phyloP scores from a whole-genome alignment of 2,888 invertebrate genomes.

The Drosophila kambysellisi region DNA sequence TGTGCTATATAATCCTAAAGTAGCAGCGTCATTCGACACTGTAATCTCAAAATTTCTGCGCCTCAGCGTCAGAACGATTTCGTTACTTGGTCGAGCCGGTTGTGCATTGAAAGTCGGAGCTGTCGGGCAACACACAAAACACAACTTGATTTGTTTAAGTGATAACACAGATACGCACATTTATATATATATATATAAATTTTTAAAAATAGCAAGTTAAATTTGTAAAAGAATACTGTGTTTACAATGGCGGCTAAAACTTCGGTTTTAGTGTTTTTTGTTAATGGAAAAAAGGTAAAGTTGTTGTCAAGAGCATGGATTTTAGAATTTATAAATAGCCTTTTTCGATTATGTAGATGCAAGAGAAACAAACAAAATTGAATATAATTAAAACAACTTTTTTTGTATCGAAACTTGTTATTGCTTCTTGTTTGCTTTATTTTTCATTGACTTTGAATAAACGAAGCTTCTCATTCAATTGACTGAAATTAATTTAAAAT shows the following conservation, averaged over 20 bases:
- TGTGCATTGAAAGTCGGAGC: slow-evolving; percentile 44
- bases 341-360: not conserved
- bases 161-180: slow-evolving; percentile 1
- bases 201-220: slow-evolving; percentile 1
- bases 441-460: not conserved
- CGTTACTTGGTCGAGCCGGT: slow-evolving; percentile 57
- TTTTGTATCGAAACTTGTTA: not conserved
- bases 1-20: slow-evolving; percentile 17
- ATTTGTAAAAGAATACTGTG: not conserved
- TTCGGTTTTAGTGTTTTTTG: slow-evolving; percentile 78
- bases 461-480: slow-evolving; percentile 19
- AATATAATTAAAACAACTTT: not conserved
- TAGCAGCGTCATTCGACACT: not conserved
- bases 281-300: slow-evolving; percentile 83
- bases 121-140: not conserved
- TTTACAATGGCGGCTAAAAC: slow-evolving; percentile 21
- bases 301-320: not conserved
- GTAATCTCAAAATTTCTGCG: slow-evolving; percentile 28
- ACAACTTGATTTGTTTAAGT: not conserved
- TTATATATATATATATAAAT: slow-evolving; percentile 1
- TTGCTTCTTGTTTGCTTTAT: not conserved
- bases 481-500: slow-evolving; percentile 10
- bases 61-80: slow-evolving; percentile 61
- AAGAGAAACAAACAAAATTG: not conserved
- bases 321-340: not conserved